Evolutionary conservation across 1,140 invertebrate genomes (phyloP), one percentile per base, ranked within the genome.

Genomic region (Brachionus rubens): DNA sequence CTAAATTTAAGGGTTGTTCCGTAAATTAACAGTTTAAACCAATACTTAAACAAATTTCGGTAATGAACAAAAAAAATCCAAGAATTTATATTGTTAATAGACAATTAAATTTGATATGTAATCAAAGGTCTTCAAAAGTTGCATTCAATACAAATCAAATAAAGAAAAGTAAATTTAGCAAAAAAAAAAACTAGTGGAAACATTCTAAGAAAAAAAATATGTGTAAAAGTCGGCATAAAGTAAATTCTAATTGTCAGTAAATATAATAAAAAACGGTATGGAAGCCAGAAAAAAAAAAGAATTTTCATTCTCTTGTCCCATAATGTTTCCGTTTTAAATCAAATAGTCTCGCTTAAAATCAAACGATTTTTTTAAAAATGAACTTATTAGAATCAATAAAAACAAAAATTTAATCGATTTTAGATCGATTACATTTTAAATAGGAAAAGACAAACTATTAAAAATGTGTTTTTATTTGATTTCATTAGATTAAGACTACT

Each of bases 281-380:
- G n/a, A n/a, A n/a, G n/a, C n/a, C n/a, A n/a, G n/a, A n/a, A n/a
- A n/a, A n/a, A n/a, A n/a, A n/a, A n/a, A n/a, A n/a, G n/a, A n/a
- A n/a, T n/a, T n/a, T n/a, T n/a, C n/a, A n/a, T n/a, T n/a, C n/a
- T n/a, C n/a, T n/a, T n/a, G n/a, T n/a, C 33, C 33, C 33, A 59
- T 59, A 59, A 59, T 59, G 54, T 59, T 59, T 59, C 54, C 54
- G 54, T 59, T 59, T 59, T 6, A 59, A 59, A 59, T 59, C 54
- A 59, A 59, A 59, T 36, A 59, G 33, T 36, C 30, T 36, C 24
- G 52, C n/a, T n/a, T n/a, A n/a, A n/a, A n/a, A 54, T 54, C 52
- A 54, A 54, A 59, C 54, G 54, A 59, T 59, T 36, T n/a, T n/a
- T n/a, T n/a, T n/a, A n/a, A 59, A 36, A 59, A 36, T 3, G 26